Evolutionary conservation across 2,797 vertebrate species (phyloP), one percentile per base, ranked within the genome.

Genomic region (Oophaga sylvatica): DNA sequence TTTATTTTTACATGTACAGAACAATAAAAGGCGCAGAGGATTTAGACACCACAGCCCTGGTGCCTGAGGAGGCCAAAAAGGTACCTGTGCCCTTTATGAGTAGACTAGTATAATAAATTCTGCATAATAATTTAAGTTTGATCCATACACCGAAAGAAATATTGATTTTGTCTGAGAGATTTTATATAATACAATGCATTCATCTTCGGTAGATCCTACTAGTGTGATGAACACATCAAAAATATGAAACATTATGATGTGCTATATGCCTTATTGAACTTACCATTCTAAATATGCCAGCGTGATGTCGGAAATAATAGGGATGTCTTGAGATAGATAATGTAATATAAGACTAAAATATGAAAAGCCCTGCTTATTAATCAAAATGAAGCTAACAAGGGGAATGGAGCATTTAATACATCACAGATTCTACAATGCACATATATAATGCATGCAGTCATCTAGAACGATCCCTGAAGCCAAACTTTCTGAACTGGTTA

Each of bases 401-500:
- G 3, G 35, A 45, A 76, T 22, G 59, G 12, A 75, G 70, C 41
- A 29, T 31, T 71, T 83, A 60, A 59, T 71, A 71, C 35, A 73
- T 60, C 20, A 83, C 20, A 62, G 60, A 71, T 62, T 60, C 13
- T 26, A 26, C n/a, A 65, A 67, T 48, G 80, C 5, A 3, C n/a
- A 77, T 85, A 53, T 63, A 81, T 62, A 63, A 71, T 73, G 35
- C 78, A 81, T 63, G 67, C 67, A 75, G 62, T 81, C 82, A 84
- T 83, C 20, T 60, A 48, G 59, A 84, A 81, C 1, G 41, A n/a
- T 62, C 80, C 80, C 80, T 75, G 22, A 87, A 62, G 67, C 53
- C 71, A 68, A 83, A 53, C 56, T 59, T 41, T 41, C 41, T 63
- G 45, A 71, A 86, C 80, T 86, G 77, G 41, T 15, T 80, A 78